Evolutionary conservation across 2,888 invertebrate species (phyloP), one percentile per base, ranked within the genome.

Genomic region (Nemapogon koenigi): DNA sequence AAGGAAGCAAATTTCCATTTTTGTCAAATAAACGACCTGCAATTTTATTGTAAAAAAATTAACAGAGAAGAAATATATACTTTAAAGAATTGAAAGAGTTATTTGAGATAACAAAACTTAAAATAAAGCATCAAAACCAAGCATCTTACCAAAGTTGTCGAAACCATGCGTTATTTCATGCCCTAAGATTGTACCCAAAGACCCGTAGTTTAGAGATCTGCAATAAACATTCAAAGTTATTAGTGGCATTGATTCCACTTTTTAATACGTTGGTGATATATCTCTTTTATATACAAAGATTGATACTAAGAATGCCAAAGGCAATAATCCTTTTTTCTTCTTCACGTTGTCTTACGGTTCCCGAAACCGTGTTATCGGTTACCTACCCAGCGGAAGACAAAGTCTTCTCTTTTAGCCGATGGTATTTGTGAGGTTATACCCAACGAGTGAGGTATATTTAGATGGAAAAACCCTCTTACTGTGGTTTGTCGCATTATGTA

Each of bases 21-120:
- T 88, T 88, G 58, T 96, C 94, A 52, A 89, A 94, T 53, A 89
- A 87, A 35, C 93, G 83, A 10, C 95, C 92, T 85, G 53, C 25
- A 54, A 32, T 4, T 8, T 8, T 6, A 10, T n/a, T 7, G 10
- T 22, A 13, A 25, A 11, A 30, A 10, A 37, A 37, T 3, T 15
- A 28, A 27, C 11, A n/a, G 11, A n/a, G 15, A 14, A 27, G 16
- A 35, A 36, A 11, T 2, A 16, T 14, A 27, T 38, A 13, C 7
- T 1, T 3, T 27, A 14, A 27, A n/a, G n/a, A n/a, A n/a, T n/a
- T n/a, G n/a, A n/a, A n/a, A n/a, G n/a, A n/a, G n/a, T n/a, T n/a
- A n/a, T n/a, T n/a, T n/a, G n/a, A 22, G 22, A 7, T 8, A 8
- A 6, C 10, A 7, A 22, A 22, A 7, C 22, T 22, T 7, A 22